Evolutionary conservation across 2,797 vertebrate species (phyloP).

Genomic region (Lateolabrax maculatus): DNA sequence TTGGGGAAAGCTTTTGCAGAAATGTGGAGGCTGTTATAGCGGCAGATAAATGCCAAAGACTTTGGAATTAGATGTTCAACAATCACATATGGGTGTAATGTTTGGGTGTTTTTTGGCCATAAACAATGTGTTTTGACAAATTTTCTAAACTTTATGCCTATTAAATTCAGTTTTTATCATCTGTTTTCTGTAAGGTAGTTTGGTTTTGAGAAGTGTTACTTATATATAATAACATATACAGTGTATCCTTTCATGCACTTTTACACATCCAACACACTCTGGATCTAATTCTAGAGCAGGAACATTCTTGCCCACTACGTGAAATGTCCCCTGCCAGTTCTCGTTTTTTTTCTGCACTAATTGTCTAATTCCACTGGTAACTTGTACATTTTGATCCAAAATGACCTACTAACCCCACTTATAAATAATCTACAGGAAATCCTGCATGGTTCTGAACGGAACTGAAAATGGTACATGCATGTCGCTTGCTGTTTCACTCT

Average conservation of each 20-base stretch:
- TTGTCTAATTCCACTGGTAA: slow-evolving; percentile 22
- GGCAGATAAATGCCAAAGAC: neutral
- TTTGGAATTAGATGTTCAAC: neutral
- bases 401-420: slow-evolving; percentile 10
- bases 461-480: slow-evolving; percentile 48
- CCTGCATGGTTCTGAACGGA: slow-evolving; percentile 47
- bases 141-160: neutral
- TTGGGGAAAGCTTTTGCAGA: neutral
- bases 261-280: slow-evolving; percentile 23
- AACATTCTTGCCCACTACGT: slow-evolving; percentile 61
- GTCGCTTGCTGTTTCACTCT: slow-evolving; percentile 30
- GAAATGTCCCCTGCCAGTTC: slow-evolving; percentile 34
- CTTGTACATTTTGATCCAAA: slow-evolving; percentile 19
- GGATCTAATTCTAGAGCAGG: slow-evolving; percentile 54
- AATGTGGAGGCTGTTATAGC: slow-evolving; percentile 1
- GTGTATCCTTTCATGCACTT: slow-evolving; percentile 47
- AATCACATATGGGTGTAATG: neutral
- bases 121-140: neutral
- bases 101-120: neutral
- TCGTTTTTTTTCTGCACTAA: slow-evolving; percentile 32
- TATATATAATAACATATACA: too few relatives aligned
- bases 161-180: neutral
- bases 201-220: neutral
- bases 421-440: slow-evolving; percentile 51
- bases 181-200: neutral